phyloP scores from a whole-genome alignment of 2,797 vertebrate genomes.

The Pangasius djambal region DNA sequence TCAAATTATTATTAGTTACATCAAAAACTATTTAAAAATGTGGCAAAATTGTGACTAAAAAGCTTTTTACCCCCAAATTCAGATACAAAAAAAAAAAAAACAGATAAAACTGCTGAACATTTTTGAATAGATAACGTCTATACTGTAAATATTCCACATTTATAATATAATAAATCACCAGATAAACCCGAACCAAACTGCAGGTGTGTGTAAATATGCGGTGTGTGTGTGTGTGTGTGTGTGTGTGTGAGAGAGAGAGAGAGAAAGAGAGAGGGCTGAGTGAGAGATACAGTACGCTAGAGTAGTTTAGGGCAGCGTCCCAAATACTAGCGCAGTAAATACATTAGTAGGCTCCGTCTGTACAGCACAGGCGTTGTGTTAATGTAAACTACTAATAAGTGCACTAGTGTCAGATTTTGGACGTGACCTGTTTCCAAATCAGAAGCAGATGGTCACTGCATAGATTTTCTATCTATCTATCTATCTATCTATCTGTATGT shows the following conservation, averaged over 20 bases:
- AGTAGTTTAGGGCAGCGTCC: constrained; percentile 27
- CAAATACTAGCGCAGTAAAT: background rate
- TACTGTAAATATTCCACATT: background rate
- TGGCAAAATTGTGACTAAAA: background rate
- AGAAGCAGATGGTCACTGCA: background rate
- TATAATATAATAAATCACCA: background rate
- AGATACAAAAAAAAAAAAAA: background rate
- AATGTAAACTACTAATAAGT: background rate
- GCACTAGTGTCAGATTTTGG: background rate
- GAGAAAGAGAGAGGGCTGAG: background rate
- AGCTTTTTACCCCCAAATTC: background rate
- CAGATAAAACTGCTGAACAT: background rate
- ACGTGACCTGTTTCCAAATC: background rate
- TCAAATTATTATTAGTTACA: background rate
- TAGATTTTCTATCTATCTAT: background rate
- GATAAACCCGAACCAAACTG: background rate
- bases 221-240: background rate
- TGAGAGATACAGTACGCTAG: background rate
- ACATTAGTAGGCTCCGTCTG: background rate
- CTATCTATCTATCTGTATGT: background rate
- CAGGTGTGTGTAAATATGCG: background rate
- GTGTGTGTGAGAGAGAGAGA: background rate
- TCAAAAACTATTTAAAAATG: background rate
- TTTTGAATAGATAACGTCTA: background rate
- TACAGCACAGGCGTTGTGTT: background rate